A percentile compares a stretch with the other conserved stretches of the same genome.
phyloP scores from a whole-genome alignment of 2,113 vertebrate genomes.

The Anser brachyrhynchus region DNA sequence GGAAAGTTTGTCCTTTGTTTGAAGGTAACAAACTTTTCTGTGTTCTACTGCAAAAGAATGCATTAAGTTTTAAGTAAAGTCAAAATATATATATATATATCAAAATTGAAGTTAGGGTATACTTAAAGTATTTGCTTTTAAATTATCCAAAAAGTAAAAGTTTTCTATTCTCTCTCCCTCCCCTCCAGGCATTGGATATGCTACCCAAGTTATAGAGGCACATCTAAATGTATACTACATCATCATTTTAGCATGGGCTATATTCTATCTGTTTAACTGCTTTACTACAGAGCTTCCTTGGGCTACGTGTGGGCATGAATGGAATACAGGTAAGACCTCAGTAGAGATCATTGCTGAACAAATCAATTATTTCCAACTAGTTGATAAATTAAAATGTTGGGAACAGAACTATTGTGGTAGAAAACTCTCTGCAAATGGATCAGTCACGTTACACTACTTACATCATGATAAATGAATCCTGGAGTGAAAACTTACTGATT shows the following conservation, averaged over 20 bases:
- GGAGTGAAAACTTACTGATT: not conserved
- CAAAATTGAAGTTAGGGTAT: not conserved
- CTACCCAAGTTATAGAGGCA: conserved; percentile 97
- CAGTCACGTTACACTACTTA: not conserved
- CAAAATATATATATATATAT: no score
- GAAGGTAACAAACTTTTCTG: conserved; percentile 82
- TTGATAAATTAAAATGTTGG: not conserved
- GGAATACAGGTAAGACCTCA: conserved; percentile 93
- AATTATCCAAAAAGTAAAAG: not conserved
- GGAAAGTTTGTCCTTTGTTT: conserved; percentile 96
- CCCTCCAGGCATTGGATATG: conserved; percentile 92
- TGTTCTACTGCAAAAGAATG: not conserved
- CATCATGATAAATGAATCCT: not conserved
- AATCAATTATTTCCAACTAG: not conserved
- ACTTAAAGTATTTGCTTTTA: not conserved
- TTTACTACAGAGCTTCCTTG: conserved; percentile 96
- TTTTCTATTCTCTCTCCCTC: not conserved
- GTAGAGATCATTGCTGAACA: not conserved
- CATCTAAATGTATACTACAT: conserved; percentile 97
- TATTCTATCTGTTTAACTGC: conserved; percentile 98
- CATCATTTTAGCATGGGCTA: conserved; percentile 97
- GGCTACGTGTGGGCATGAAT: conserved; percentile 95
- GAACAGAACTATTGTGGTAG: not conserved
- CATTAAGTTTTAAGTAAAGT: not conserved
- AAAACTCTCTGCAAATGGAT: not conserved